These are phyloP conservation scores for Pentamera pediparva DNA, from an alignment of 53 echinoderm and acorn worm species.

Conservation along the genomic window DNA sequence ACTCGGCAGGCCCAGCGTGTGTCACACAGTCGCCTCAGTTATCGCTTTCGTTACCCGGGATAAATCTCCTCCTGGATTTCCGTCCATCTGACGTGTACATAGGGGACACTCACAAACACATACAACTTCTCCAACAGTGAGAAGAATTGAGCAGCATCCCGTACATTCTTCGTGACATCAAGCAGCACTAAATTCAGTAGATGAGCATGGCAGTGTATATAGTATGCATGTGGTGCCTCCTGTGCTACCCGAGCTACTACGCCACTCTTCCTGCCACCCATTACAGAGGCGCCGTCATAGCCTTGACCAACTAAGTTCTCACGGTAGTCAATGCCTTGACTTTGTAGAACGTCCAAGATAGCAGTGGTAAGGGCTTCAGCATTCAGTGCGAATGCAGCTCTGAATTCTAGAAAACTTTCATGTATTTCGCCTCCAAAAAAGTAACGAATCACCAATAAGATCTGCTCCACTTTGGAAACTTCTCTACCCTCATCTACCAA, in stretches of 20 bases:
- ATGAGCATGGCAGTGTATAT: constrained; percentile 41
- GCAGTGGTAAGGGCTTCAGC: constrained; percentile 13
- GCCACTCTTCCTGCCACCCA: constrained; percentile 14
- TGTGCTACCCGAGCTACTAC: constrained; percentile 17
- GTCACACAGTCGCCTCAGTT: constrained; percentile 24
- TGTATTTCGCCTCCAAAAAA: constrained; percentile 17
- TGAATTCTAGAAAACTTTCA: constrained; percentile 13
- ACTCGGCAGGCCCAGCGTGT: constrained; percentile 42
- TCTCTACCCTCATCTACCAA: constrained; percentile 35
- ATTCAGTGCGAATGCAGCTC: constrained; percentile 13
- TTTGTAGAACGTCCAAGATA: constrained; percentile 2
- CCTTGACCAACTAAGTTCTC: constrained; percentile 30
- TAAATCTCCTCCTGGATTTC: constrained; percentile 35
- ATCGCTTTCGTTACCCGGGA: constrained; percentile 16
- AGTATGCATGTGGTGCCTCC: constrained; percentile 29
- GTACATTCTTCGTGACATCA: constrained; percentile 23
- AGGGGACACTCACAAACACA: constrained; percentile 10
- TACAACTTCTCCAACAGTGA: constrained; percentile 28
- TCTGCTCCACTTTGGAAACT: constrained; percentile 6
- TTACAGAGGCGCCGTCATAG: constrained; percentile 30
- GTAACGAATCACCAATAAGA: constrained; percentile 10
- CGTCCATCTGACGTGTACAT: constrained; percentile 10
- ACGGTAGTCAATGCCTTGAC: constrained; percentile 25
- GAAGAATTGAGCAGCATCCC: constrained; percentile 24
- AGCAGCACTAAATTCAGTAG: constrained; percentile 31